Percentiles rank a stretch among this genome's conserved stretches.
Evolutionary conservation across 2,888 invertebrate species (phyloP).

Genomic region (Dorcus parallelipipedus): DNA sequence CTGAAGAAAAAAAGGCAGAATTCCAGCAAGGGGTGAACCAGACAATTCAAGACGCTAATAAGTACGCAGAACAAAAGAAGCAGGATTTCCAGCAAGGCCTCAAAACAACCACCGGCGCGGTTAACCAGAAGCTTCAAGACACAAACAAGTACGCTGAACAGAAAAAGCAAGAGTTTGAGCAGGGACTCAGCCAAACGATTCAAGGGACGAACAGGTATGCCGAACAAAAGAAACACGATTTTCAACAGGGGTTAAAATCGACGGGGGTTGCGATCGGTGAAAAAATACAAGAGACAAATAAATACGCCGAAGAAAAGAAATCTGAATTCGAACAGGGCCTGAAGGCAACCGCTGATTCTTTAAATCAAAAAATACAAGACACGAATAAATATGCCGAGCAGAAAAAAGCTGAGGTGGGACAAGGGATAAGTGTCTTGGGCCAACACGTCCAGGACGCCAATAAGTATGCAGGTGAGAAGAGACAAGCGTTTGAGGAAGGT

Average conservation of each 20-base stretch:
- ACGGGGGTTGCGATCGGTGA: slow-evolving; percentile 9
- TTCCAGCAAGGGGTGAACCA: slow-evolving; percentile 13
- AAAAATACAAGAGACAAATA: slow-evolving; percentile 19
- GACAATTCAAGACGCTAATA: slow-evolving; percentile 18
- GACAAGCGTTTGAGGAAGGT: slow-evolving; percentile 6
- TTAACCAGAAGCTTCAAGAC: slow-evolving; percentile 19
- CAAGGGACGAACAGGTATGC: slow-evolving; percentile 15
- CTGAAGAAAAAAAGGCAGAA: slow-evolving; percentile 14
- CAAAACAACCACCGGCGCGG: slow-evolving; percentile 19
- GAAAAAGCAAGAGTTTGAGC: slow-evolving; percentile 10
- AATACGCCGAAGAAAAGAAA: slow-evolving; percentile 18
- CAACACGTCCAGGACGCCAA: slow-evolving; percentile 16
- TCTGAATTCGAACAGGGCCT: slow-evolving; percentile 5
- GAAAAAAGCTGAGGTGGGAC: slow-evolving; percentile 11
- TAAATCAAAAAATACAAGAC: slow-evolving; percentile 20
- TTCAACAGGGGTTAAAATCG: slow-evolving; percentile 11
- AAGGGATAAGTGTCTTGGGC: slow-evolving; percentile 1
- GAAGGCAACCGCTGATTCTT: slow-evolving; percentile 3
- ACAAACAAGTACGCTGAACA: slow-evolving; percentile 19
- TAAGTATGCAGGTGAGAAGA: slow-evolving; percentile 13
- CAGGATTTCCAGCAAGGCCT: slow-evolving; percentile 16
- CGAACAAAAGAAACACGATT: slow-evolving; percentile 15
- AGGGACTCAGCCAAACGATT: slow-evolving; percentile 17
- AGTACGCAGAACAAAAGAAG: slow-evolving; percentile 15
- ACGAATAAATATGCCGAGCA: slow-evolving; percentile 11